phyloP scores from a whole-genome alignment of 2,797 vertebrate species.

The Schizopygopsis malacanthus region DNA sequence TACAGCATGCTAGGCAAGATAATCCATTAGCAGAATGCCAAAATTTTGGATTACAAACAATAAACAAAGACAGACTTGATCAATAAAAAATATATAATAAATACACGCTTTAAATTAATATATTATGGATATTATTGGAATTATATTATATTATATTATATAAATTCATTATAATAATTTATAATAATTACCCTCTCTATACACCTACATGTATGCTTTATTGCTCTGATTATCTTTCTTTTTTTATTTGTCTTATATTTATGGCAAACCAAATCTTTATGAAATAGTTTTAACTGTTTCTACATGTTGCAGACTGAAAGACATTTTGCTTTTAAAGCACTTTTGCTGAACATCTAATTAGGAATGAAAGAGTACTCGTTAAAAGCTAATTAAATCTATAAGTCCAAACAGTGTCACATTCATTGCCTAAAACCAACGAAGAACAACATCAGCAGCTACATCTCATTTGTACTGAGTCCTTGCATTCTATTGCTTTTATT shows the following conservation, averaged over 20 bases:
- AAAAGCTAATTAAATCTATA: slow-evolving; percentile 20
- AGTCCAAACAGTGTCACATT: slow-evolving; percentile 10
- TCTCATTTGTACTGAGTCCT: not conserved
- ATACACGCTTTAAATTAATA: not conserved
- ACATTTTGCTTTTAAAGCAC: not conserved
- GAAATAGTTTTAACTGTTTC: not conserved
- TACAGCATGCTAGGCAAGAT: not conserved
- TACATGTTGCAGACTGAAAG: not conserved
- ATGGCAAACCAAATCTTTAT: not conserved
- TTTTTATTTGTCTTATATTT: not conserved
- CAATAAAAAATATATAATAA: not conserved
- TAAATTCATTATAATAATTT: too few species aligned
- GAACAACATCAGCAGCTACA: not conserved
- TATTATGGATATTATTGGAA: not conserved
- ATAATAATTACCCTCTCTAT: not conserved
- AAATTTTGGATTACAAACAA: not conserved
- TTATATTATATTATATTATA: too few species aligned
- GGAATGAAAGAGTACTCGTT: not conserved
- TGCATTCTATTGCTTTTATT: not conserved
- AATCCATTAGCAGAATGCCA: not conserved
- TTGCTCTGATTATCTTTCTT: not conserved
- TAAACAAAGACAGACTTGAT: not conserved
- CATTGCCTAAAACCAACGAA: not conserved
- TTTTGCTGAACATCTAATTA: not conserved
- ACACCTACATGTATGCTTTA: not conserved